Percentiles rank a stretch among this genome's conserved stretches.
These are phyloP conservation scores for Semnopithecus entellus DNA, from an alignment of 2,113 vertebrate species.

Conservation along the genomic window DNA sequence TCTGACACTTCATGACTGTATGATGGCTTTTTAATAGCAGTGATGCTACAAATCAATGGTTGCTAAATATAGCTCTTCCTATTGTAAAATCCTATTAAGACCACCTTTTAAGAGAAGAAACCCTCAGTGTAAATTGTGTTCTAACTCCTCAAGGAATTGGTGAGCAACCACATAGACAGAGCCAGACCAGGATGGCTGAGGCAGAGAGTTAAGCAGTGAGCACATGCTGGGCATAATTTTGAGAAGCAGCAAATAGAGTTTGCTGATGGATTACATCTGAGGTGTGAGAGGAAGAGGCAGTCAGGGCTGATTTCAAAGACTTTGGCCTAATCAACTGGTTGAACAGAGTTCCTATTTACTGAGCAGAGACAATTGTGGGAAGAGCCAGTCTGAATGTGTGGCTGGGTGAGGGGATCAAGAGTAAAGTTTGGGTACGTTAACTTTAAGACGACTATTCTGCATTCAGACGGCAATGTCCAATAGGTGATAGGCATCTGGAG, in stretches of 20 bases:
- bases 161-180: background rate
- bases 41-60: background rate
- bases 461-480: background rate
- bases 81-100: background rate
- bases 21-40: background rate
- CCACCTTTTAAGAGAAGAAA: background rate
- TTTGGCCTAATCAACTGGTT: background rate
- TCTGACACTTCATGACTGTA: background rate
- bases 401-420: too few relatives aligned
- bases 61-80: background rate
- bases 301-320: background rate
- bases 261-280: background rate
- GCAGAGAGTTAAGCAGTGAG: background rate
- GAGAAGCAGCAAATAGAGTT: background rate
- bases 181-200: background rate
- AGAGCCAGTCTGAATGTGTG: background rate
- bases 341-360: background rate
- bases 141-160: background rate
- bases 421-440: background rate
- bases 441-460: background rate
- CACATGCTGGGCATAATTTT: background rate
- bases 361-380: background rate
- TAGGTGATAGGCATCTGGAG: background rate
- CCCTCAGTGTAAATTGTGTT: background rate
- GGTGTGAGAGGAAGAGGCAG: background rate